phyloP scores from a whole-genome alignment of 2,113 vertebrate species.

The Brienomyrus brachyistius region DNA sequence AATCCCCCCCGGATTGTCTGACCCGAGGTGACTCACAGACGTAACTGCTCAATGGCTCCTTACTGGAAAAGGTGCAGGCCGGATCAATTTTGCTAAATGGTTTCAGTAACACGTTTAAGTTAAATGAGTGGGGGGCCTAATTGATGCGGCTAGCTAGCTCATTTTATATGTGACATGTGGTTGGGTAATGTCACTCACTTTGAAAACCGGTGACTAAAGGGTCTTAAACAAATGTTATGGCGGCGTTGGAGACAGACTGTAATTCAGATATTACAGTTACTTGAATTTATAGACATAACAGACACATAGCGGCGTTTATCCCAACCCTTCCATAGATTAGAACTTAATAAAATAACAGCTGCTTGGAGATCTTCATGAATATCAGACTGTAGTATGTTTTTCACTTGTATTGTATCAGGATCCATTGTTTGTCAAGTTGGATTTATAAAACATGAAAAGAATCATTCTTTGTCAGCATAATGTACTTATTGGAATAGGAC shows the following conservation, averaged over 20 bases:
- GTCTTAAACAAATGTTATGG: not conserved
- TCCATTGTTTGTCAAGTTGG: not conserved
- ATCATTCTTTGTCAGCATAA: not conserved
- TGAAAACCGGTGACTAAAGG: not conserved
- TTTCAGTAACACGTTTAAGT: constrained; percentile 24
- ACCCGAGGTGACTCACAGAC: not conserved
- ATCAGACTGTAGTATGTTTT: not conserved
- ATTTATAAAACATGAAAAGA: not conserved
- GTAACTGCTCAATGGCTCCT: constrained; percentile 27
- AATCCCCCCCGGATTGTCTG: constrained; percentile 27
- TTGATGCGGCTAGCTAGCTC: not conserved
- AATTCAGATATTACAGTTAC: not conserved
- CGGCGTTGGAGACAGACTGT: not conserved
- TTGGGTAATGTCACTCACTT: not conserved
- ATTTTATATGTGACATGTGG: not conserved
- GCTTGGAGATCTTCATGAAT: not conserved
- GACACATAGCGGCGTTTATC: not conserved
- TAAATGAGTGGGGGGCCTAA: constrained; percentile 6
- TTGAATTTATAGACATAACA: not conserved
- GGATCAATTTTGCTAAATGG: constrained; percentile 35
- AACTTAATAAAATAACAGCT: constrained; percentile 2
- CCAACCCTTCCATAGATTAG: not conserved
- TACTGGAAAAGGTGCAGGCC: constrained; percentile 15
- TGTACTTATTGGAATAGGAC: not conserved
- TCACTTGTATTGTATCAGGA: not conserved